These are phyloP conservation scores for Patella ulyssiponensis DNA, from an alignment of 2,888 invertebrate species.

Conservation along the genomic window DNA sequence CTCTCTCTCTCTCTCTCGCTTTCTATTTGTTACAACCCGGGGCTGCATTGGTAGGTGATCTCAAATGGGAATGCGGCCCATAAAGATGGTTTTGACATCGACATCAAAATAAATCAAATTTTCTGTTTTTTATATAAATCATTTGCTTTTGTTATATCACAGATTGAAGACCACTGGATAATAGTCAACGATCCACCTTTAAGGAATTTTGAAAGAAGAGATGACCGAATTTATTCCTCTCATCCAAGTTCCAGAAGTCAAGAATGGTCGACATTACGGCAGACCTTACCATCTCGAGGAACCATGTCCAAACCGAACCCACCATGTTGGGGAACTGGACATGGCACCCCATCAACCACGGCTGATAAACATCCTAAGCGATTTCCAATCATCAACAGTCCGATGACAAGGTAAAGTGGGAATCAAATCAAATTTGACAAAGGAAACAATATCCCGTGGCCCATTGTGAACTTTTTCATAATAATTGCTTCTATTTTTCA, in stretches of 20 bases:
- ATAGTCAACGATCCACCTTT: conserved; percentile 51
- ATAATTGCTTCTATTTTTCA: too few relatives aligned
- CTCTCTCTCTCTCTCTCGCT: too few relatives aligned
- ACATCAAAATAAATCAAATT: too few relatives aligned
- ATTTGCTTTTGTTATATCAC: conserved; percentile 37
- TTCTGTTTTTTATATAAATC: too few relatives aligned
- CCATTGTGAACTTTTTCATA: too few relatives aligned
- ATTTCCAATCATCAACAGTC: conserved; percentile 64
- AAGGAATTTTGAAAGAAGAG: conserved; percentile 47
- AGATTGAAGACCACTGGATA: conserved; percentile 53
- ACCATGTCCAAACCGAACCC: conserved; percentile 42
- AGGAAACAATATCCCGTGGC: too few relatives aligned
- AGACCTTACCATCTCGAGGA: conserved; percentile 65
- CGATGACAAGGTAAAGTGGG: conserved; percentile 64
- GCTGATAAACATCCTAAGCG: conserved; percentile 36
- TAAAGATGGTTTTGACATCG: too few relatives aligned
- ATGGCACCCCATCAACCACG: conserved; percentile 44
- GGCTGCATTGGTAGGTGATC: too few relatives aligned
- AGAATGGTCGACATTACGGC: conserved; percentile 66
- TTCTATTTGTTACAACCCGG: too few relatives aligned
- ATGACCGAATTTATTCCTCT: conserved; percentile 47
- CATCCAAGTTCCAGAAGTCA: conserved; percentile 58
- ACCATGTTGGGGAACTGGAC: conserved; percentile 64
- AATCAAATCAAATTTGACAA: too few relatives aligned
- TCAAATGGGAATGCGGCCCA: too few relatives aligned